Conservation (phyloP, 2,888 invertebrate species). For the Synergus japonicus region DNA sequence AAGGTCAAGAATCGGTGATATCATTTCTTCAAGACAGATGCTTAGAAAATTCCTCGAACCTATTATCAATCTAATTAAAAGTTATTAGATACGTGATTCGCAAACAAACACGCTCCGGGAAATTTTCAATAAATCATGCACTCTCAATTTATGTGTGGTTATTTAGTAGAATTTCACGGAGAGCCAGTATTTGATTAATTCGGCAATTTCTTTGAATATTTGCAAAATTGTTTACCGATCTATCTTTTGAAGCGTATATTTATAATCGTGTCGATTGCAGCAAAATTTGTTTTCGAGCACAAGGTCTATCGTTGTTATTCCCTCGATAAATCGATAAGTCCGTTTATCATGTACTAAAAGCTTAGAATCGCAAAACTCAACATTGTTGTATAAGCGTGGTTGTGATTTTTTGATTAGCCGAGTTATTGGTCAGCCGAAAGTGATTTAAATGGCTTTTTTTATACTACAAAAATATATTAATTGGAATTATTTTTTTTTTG, state of each 20-base stretch:
- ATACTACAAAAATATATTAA: too few species aligned
- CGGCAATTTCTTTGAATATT: neutral
- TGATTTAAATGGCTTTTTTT: too few species aligned
- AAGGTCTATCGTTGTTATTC: slow-evolving; percentile 47
- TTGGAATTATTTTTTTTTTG: too few species aligned
- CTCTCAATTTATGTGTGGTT: too few species aligned
- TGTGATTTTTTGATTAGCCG: neutral
- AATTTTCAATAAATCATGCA: neutral
- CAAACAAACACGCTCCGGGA: neutral
- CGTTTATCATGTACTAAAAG: slow-evolving; percentile 44
- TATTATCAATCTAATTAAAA: slow-evolving; percentile 13
- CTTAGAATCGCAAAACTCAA: slow-evolving; percentile 41
- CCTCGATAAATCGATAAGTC: slow-evolving; percentile 52
- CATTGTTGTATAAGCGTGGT: neutral
- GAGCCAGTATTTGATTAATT: too few species aligned
- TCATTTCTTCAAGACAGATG: slow-evolving; percentile 20
- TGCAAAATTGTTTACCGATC: neutral
- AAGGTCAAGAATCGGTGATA: slow-evolving; percentile 34
- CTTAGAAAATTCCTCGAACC: slow-evolving; percentile 21
- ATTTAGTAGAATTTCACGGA: too few species aligned
- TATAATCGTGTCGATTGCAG: slow-evolving; percentile 15
- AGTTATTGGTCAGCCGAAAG: neutral
- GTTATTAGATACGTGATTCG: slow-evolving; percentile 4
- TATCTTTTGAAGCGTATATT: neutral
- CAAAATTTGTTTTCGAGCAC: slow-evolving; percentile 47